Evolutionary conservation across 2,797 vertebrate genomes (phyloP), one percentile per base, ranked within the genome.

Genomic region (Denticeps clupeoides): DNA sequence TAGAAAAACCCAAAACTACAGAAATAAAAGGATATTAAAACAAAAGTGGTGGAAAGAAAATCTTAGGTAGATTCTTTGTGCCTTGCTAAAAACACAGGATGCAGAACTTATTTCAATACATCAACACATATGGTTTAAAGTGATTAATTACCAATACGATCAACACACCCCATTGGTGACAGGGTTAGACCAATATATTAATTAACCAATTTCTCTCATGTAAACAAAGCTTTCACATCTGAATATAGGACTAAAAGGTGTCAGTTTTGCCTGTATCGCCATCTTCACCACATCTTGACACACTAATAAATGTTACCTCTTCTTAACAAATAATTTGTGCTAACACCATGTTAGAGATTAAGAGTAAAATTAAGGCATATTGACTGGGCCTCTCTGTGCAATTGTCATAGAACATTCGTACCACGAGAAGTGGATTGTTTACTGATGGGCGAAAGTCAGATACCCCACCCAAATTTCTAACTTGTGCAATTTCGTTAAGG

Each of bases 161-260:
- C 62, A 68, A 65, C 56, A 67, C 65, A 67, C 71, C 61, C 67
- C 66, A 59, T 63, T 44, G 55, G 58, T 62, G 62, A 59, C 70
- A 60, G 55, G 68, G 67, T 49, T 53, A 64, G 63, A 65, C 71
- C 40, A 79, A 85, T 84, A 82, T 85, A 85, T 84, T 85, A 85
- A 70, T 81, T 79, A 18, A 51, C 31, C 23, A 38, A 46, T 51
- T 50, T 53, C 60, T 55, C 31, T 60, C 41, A 81, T 82, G 77
- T 83, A 80, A 85, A 83, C 80, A 83, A 70, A 59, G 60, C 75
- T 79, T 77, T 64, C 71, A 74, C 69, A 76, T 70, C 69, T 47
- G 23, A 80, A 72, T 77, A 4, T 16, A 38, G 38, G 25, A 25
- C 24, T 25, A 25, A 25, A 25, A 25, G 38, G 38, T 38, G 4